These are phyloP conservation scores for Lepidochrysops patricia DNA, from an alignment of 2,888 invertebrate species.

Conservation along the genomic window DNA sequence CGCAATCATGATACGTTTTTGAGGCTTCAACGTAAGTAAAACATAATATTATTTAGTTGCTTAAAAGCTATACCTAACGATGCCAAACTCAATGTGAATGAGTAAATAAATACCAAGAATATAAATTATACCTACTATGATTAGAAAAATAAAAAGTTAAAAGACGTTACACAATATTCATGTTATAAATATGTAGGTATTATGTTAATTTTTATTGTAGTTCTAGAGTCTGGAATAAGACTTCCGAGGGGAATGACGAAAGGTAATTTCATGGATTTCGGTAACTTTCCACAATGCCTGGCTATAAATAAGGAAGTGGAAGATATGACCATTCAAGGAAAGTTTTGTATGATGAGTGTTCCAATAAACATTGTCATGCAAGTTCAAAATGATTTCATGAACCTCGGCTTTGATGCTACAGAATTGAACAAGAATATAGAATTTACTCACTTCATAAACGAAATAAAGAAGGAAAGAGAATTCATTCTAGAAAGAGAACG, in stretches of 20 bases:
- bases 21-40: not conserved
- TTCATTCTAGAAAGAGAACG: not conserved
- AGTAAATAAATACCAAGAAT: too few species aligned
- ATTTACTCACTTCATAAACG: not conserved
- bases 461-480: not conserved
- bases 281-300: slow-evolving; percentile 47
- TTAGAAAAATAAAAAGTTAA: too few species aligned
- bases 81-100: too few species aligned
- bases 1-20: not conserved
- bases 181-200: too few species aligned
- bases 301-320: slow-evolving; percentile 32
- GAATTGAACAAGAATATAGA: slow-evolving; percentile 1
- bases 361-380: slow-evolving; percentile 28
- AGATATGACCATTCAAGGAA: slow-evolving; percentile 39
- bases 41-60: too few species aligned
- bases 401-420: not conserved
- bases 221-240: slow-evolving; percentile 44
- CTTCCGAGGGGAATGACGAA: slow-evolving; percentile 41
- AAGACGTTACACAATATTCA: not conserved
- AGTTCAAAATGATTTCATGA: slow-evolving; percentile 8
- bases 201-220: slow-evolving; percentile 28
- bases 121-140: too few species aligned
- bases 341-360: slow-evolving; percentile 44
- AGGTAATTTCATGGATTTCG: slow-evolving; percentile 40
- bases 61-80: too few species aligned